Evolutionary conservation across 2,797 vertebrate species (phyloP).

Genomic region (Sphenodon punctatus): DNA sequence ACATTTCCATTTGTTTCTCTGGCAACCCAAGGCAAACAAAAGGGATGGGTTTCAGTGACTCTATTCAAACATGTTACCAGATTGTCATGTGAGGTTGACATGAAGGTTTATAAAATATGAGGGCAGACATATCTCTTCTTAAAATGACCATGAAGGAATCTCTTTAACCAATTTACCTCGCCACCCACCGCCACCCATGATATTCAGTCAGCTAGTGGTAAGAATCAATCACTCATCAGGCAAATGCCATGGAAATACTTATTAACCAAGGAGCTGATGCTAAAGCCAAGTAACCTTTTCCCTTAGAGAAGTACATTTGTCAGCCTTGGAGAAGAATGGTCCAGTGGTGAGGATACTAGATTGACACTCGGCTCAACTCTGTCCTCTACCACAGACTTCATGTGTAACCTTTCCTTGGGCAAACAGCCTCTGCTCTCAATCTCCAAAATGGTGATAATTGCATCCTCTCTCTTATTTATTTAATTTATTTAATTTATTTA

Average conservation of each 20-base stretch:
- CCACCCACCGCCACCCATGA: neutral
- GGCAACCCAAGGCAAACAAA: conserved; percentile 33
- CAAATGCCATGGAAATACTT: conserved; percentile 39
- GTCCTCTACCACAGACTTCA: too few relatives aligned
- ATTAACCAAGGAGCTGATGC: conserved; percentile 43
- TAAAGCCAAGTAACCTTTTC: neutral
- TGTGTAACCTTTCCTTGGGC: too few relatives aligned
- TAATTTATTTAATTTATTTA: too few relatives aligned
- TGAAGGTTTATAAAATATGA: conserved; percentile 31
- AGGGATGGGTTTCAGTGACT: conserved; percentile 3
- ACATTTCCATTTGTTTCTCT: conserved; percentile 6
- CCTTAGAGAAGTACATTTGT: neutral
- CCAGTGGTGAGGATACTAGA: too few relatives aligned
- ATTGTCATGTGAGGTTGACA: conserved; percentile 7
- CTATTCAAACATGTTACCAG: neutral
- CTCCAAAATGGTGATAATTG: too few relatives aligned
- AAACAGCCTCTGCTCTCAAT: too few relatives aligned
- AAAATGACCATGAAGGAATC: conserved; percentile 30
- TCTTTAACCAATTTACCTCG: neutral
- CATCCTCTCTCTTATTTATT: too few relatives aligned
- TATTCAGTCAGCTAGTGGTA: conserved; percentile 36
- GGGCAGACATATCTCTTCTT: conserved; percentile 34
- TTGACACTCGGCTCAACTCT: too few relatives aligned
- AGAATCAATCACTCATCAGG: conserved; percentile 38
- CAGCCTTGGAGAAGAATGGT: conserved; percentile 1